A percentile compares a stretch with the other conserved stretches of the same genome.
Evolutionary conservation across 2,113 vertebrate species (phyloP).

Genomic region (Pygoscelis adeliae): DNA sequence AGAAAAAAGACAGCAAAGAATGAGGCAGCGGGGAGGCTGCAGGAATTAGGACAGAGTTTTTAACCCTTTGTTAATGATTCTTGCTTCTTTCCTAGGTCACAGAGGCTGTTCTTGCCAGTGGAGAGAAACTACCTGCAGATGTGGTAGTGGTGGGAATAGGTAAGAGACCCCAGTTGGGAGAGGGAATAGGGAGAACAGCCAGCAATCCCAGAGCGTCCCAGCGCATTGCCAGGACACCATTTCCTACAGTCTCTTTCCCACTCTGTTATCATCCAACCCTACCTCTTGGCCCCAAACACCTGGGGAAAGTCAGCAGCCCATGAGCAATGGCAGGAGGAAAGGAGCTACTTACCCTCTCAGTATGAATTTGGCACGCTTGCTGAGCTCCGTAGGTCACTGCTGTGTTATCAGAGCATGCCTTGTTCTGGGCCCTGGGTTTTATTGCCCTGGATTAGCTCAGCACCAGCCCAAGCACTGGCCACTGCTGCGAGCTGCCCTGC

Average conservation of each 20-base stretch:
- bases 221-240: background rate
- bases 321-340: background rate
- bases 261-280: background rate
- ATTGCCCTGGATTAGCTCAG: background rate
- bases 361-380: background rate
- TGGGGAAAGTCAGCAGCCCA: background rate
- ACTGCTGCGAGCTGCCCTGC: background rate
- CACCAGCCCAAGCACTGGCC: background rate
- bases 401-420: background rate
- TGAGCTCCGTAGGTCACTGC: background rate
- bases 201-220: background rate
- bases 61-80: background rate
- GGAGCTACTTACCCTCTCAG: accelerated
- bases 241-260: background rate
- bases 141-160: conserved; percentile 85
- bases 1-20: conserved; percentile 4
- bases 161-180: background rate
- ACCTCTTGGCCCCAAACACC: background rate
- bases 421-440: background rate
- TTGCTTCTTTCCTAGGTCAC: conserved; percentile 73
- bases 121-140: conserved; percentile 77
- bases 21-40: conserved; percentile 24
- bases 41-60: conserved; percentile 19
- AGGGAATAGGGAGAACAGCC: background rate
- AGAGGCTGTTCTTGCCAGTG: conserved; percentile 76